phyloP scores from a whole-genome alignment of 1,140 invertebrate genomes.

The Temnothorax curvispinosus region DNA sequence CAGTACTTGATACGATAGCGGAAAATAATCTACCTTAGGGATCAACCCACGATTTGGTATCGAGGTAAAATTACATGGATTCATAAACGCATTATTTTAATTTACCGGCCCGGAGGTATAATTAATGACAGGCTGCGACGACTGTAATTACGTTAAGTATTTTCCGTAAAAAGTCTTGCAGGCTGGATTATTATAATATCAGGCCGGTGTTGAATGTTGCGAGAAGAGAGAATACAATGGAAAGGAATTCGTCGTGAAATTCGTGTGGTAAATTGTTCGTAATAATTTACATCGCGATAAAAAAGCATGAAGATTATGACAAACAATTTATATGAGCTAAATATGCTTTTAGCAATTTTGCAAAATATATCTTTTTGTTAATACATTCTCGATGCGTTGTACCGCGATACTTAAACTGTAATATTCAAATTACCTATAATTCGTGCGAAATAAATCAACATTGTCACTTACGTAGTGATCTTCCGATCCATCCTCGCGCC shows the following conservation, averaged over 20 bases:
- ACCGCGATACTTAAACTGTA: neutral
- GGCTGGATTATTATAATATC: slow-evolving; percentile 35
- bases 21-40: slow-evolving; percentile 42
- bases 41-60: slow-evolving; percentile 43
- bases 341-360: neutral
- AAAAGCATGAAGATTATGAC: neutral
- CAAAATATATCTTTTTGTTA: neutral
- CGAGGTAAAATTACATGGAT: slow-evolving; percentile 47
- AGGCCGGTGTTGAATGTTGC: neutral
- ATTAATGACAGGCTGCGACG: slow-evolving; percentile 49
- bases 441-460: neutral
- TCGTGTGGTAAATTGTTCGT: neutral
- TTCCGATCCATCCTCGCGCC: slow-evolving; percentile 66
- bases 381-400: neutral
- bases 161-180: slow-evolving; percentile 13
- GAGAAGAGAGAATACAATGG: neutral
- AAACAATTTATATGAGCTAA: neutral
- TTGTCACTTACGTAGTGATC: slow-evolving; percentile 67
- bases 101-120: slow-evolving; percentile 2
- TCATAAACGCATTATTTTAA: slow-evolving; percentile 54
- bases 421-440: neutral
- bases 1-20: slow-evolving; percentile 46
- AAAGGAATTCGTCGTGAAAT: neutral
- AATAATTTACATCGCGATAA: neutral
- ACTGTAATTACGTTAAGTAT: slow-evolving; percentile 43